Conservation (phyloP, 1,140 invertebrate species). For the Lethrus apterus region DNA sequence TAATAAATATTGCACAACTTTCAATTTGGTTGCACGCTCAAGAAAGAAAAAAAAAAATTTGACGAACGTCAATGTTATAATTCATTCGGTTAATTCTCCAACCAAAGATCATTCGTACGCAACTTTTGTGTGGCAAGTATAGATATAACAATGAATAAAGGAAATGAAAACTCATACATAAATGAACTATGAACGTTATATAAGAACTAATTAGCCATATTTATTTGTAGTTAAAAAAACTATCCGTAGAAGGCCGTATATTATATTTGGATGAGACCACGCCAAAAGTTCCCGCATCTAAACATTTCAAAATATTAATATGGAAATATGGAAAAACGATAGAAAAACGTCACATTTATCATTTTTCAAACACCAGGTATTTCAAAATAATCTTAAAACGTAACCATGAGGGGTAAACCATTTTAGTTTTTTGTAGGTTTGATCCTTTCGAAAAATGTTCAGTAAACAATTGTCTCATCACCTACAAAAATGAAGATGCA, state of each 20-base stretch:
- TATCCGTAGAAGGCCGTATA: conserved; percentile 35
- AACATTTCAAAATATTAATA: conserved; percentile 35
- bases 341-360: conserved; percentile 34
- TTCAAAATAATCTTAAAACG: too few relatives aligned
- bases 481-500: conserved; percentile 42
- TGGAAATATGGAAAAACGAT: conserved; percentile 39
- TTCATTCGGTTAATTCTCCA: too few relatives aligned
- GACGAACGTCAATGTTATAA: too few relatives aligned
- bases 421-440: conserved; percentile 3
- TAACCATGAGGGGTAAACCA: background rate
- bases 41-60: too few relatives aligned
- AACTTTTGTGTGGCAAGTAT: too few relatives aligned
- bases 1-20: too few relatives aligned
- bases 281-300: conserved; percentile 19
- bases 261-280: conserved; percentile 29
- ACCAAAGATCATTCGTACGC: too few relatives aligned
- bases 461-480: conserved; percentile 48
- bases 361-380: conserved; percentile 26
- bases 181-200: too few relatives aligned
- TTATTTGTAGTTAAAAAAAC: conserved; percentile 15
- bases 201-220: too few relatives aligned
- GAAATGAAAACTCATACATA: too few relatives aligned
- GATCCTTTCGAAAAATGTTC: conserved; percentile 50
- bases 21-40: too few relatives aligned
- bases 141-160: too few relatives aligned